phyloP scores from a whole-genome alignment of 2,113 vertebrate genomes.

The Pteruthius melanotis region DNA sequence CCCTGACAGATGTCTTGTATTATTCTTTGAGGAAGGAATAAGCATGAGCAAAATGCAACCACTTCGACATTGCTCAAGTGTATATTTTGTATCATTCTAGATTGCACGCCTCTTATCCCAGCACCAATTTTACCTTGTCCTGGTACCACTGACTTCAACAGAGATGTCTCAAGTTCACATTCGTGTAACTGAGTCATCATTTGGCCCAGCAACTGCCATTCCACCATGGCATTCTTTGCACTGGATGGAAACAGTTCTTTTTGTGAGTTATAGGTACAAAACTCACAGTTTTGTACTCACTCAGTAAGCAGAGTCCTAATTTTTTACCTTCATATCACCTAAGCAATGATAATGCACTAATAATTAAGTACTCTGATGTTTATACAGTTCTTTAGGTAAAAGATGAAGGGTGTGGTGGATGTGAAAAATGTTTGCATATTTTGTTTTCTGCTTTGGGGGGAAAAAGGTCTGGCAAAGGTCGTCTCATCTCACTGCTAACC shows the following conservation, averaged over 20 bases:
- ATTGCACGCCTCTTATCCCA: fast-evolving
- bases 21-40: neutral
- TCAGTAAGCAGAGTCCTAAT: neutral
- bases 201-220: neutral
- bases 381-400: neutral
- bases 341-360: neutral
- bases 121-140: neutral
- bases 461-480: neutral
- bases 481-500: neutral
- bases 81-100: neutral
- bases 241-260: fast-evolving
- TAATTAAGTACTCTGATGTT: neutral
- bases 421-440: neutral
- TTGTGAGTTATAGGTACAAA: neutral
- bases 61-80: neutral
- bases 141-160: fast-evolving
- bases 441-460: neutral
- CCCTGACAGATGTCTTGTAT: constrained; percentile 16
- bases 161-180: neutral
- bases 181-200: neutral
- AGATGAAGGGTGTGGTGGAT: neutral
- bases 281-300: too few species aligned
- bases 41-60: fast-evolving
- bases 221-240: too few species aligned
- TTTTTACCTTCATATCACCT: neutral